These are phyloP conservation scores for Scytalopus superciliaris DNA, from an alignment of 2,113 vertebrate species.

Conservation along the genomic window DNA sequence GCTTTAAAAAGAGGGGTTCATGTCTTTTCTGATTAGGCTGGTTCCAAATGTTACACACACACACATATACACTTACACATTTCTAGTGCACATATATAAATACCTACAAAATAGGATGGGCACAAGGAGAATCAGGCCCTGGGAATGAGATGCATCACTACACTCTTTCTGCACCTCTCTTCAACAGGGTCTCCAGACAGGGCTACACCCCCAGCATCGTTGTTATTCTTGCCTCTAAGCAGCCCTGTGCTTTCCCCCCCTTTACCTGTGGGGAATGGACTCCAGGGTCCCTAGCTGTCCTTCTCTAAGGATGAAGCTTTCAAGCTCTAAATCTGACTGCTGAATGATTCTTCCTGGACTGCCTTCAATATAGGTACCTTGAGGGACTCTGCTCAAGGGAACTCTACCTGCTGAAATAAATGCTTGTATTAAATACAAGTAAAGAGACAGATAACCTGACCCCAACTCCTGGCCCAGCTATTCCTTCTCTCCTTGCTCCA, in stretches of 20 bases:
- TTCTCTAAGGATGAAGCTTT: slow-evolving; percentile 44
- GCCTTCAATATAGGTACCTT: background rate
- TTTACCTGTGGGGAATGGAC: slow-evolving; percentile 49
- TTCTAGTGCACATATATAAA: background rate
- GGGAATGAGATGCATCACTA: background rate
- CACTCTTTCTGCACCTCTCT: background rate
- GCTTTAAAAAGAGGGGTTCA: background rate
- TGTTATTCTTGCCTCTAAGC: background rate
- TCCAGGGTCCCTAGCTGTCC: slow-evolving; percentile 37
- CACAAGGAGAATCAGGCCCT: background rate
- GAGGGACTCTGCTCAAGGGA: slow-evolving; percentile 13
- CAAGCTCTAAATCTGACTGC: slow-evolving; percentile 38
- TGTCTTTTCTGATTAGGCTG: background rate
- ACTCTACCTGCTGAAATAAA: slow-evolving; percentile 56
- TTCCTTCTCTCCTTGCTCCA: background rate
- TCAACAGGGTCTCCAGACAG: background rate
- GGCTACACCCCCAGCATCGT: background rate
- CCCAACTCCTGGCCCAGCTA: background rate
- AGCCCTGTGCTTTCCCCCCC: background rate
- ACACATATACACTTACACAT: rapidly evolving
- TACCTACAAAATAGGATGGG: background rate
- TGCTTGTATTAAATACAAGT: background rate
- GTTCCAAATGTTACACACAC: background rate
- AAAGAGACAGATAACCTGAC: background rate
- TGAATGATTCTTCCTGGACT: slow-evolving; percentile 20